A percentile compares a stretch with the other conserved stretches of the same genome.
These are phyloP conservation scores for Fulica atra DNA, from an alignment of 2,113 vertebrate species.

Conservation along the genomic window DNA sequence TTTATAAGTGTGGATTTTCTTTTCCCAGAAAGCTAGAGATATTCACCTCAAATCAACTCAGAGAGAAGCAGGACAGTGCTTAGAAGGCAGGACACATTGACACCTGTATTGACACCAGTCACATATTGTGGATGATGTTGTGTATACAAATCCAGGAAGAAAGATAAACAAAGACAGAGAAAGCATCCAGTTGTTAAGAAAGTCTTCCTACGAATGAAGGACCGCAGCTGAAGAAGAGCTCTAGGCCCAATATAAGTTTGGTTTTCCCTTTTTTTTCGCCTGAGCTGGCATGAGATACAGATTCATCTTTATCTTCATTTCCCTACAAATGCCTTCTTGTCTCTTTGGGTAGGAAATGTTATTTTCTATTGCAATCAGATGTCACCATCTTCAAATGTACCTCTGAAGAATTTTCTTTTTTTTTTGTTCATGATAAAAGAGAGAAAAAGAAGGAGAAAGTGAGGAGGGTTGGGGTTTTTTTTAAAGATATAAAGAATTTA, in stretches of 20 bases:
- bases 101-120: not conserved
- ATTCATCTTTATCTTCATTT: constrained; percentile 6
- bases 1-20: not conserved
- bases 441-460: not conserved
- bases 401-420: not conserved
- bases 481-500: not conserved
- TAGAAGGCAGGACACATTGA: not conserved
- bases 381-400: not conserved
- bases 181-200: not conserved
- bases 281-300: not conserved
- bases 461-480: not conserved
- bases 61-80: not conserved
- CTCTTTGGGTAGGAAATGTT: not conserved
- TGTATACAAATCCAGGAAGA: not conserved
- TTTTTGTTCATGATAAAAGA: not conserved
- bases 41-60: not conserved
- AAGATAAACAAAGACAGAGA: not conserved
- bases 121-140: not conserved
- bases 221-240: not conserved
- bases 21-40: not conserved
- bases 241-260: not conserved
- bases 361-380: not conserved
- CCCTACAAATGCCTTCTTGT: not conserved
- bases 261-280: not conserved
- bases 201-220: not conserved